Percentiles rank a stretch among this genome's conserved stretches.
These are phyloP conservation scores for Sesia apiformis DNA, from an alignment of 2,888 invertebrate genomes.

Conservation along the genomic window DNA sequence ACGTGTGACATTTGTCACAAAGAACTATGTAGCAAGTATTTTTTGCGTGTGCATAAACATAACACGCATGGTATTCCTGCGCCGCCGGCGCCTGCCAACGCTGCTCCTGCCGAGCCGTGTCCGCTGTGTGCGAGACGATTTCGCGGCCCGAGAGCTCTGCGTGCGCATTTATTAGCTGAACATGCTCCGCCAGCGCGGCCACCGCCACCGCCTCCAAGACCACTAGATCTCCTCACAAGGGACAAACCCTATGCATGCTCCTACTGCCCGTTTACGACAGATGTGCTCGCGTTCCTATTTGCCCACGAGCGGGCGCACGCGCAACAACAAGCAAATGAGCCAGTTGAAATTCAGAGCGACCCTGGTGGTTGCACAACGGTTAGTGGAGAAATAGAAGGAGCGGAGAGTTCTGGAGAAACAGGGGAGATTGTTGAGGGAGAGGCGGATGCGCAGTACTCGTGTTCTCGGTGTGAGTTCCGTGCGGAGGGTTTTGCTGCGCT, in stretches of 20 bases:
- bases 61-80: constrained; percentile 98
- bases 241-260: constrained; percentile 91
- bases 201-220: constrained; percentile 60
- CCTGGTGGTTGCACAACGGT: constrained; percentile 59
- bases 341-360: constrained; percentile 19
- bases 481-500: constrained; percentile 62
- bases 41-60: constrained; percentile 96
- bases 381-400: constrained; percentile 20
- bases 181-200: constrained; percentile 79
- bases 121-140: constrained; percentile 91
- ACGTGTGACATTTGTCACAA: constrained; percentile 98
- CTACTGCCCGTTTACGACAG: constrained; percentile 91
- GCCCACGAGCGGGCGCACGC: constrained; percentile 92
- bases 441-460: constrained; percentile 52
- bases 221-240: constrained; percentile 71
- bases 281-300: constrained; percentile 91
- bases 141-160: constrained; percentile 90
- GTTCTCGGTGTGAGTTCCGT: constrained; percentile 64
- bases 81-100: constrained; percentile 77
- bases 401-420: constrained; percentile 52
- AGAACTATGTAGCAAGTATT: constrained; percentile 98
- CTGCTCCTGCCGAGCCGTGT: constrained; percentile 75
- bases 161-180: constrained; percentile 89
- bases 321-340: constrained; percentile 47
- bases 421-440: constrained; percentile 35